Evolutionary conservation across 2,888 invertebrate species (phyloP).

Genomic region (Leptogaster cylindrica): DNA sequence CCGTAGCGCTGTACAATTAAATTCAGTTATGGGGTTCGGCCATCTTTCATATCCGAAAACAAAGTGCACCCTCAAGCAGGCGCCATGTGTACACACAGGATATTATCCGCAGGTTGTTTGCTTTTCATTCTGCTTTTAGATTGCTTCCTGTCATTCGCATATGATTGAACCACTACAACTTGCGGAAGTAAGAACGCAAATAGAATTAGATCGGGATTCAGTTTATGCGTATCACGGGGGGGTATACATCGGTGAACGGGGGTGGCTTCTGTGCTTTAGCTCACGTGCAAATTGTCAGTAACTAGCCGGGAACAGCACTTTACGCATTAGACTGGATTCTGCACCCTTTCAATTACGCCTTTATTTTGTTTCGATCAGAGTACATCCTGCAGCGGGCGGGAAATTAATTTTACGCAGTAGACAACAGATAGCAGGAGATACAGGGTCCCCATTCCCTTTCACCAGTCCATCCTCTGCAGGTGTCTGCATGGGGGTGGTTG

Average conservation of each 20-base stretch:
- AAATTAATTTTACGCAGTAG: slow-evolving; percentile 30
- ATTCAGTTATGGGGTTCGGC: slow-evolving; percentile 24
- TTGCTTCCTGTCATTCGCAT: slow-evolving; percentile 33
- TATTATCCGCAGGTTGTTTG: slow-evolving; percentile 35
- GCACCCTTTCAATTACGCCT: not conserved
- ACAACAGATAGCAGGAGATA: too few species aligned
- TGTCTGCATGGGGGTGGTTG: too few species aligned
- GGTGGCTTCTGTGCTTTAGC: not conserved
- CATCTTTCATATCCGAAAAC: slow-evolving; percentile 28
- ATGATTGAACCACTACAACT: slow-evolving; percentile 25
- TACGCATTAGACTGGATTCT: not conserved
- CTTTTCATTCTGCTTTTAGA: slow-evolving; percentile 31
- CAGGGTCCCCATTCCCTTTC: too few species aligned
- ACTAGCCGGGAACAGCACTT: not conserved
- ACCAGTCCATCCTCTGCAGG: too few species aligned
- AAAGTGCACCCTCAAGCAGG: slow-evolving; percentile 31
- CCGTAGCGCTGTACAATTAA: slow-evolving; percentile 15
- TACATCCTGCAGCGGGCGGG: slow-evolving; percentile 9
- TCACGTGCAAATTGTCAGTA: not conserved
- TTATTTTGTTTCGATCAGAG: slow-evolving; percentile 26
- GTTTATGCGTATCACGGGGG: not conserved
- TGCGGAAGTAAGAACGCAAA: slow-evolving; percentile 15
- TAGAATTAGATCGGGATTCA: slow-evolving; percentile 13
- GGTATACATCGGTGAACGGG: not conserved
- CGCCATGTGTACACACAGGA: slow-evolving; percentile 16